phyloP scores from a whole-genome alignment of 2,113 vertebrate species.

The Burhinus bistriatus region DNA sequence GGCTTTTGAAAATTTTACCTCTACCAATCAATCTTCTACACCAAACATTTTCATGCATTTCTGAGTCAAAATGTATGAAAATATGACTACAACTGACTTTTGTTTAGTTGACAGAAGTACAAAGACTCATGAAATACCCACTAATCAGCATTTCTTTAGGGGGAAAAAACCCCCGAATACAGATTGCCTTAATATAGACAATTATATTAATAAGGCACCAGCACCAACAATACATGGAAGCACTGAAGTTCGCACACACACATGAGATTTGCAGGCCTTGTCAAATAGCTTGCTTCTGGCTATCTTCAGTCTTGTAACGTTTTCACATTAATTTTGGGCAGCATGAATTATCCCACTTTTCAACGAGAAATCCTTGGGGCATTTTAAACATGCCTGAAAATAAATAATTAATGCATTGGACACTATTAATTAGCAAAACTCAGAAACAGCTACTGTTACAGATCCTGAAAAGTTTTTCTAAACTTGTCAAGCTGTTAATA shows the following conservation, averaged over 20 bases:
- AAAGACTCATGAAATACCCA: not conserved
- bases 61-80: not conserved
- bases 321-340: constrained; percentile 44
- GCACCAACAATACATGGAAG: not conserved
- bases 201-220: not conserved
- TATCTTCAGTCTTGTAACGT: constrained; percentile 1
- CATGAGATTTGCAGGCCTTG: constrained; percentile 12
- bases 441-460: not conserved
- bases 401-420: constrained; percentile 50
- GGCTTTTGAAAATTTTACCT: not conserved
- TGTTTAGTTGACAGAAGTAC: not conserved
- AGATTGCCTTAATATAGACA: not conserved
- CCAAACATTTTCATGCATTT: not conserved
- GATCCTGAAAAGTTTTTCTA: constrained; percentile 40
- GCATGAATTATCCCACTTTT: constrained; percentile 29
- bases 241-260: not conserved
- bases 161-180: not conserved
- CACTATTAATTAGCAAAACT: constrained; percentile 60
- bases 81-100: not conserved
- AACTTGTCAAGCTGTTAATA: constrained; percentile 51
- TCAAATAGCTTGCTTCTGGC: constrained; percentile 32
- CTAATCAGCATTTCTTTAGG: not conserved
- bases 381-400: constrained; percentile 37
- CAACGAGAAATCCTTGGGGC: not conserved
- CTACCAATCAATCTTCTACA: not conserved